Base-by-base conservation (phyloP, 2,888 invertebrate genomes). In the Cheilosia soror region DNA sequence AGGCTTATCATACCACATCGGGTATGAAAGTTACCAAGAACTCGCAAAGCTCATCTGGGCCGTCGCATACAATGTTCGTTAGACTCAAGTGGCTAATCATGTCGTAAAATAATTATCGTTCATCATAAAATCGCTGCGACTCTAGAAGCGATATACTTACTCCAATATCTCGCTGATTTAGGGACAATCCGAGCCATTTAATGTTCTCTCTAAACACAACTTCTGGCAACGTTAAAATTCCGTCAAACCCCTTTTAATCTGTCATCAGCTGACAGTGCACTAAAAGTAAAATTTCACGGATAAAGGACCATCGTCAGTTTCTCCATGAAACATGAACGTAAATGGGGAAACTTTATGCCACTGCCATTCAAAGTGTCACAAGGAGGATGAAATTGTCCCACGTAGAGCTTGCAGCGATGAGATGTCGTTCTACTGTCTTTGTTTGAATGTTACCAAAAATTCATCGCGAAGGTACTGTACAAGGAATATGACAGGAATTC, bases 301-400 rank as follows among this genome's bases (percentile, higher is more conserved):
- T 33, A 27, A 31, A 55, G 15, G 9, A 47, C 40, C 15, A 7
- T 40, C 25, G 49, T n/a, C 65, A 11, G 11, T 47, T 49, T 13
- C 3, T 33, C 49, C 51, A 68, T 53, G 15, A 44, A 53, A 44
- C 42, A 42, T 13, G 42, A 5, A 37, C 47, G 9, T 29, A 47
- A 62, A 69, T 4, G 69, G 47, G 62, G 33, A 71, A 71, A 78
- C 40, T 71, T 78, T 58, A 40, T 63, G 66, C 20, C 33, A 51
- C 40, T 65, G 78, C 33, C 78, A 78, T 65, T 58, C 63, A 65
- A 65, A 65, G 49, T 65, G 71, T 58, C 78, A 57, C 60, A 20
- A 47, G 31, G 4, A 44, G 7, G 44, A 62, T 62, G 49, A 31
- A 69, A 78, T 78, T 78, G 77, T 40, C 40, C n/a, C 15, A 47